Percentiles rank a stretch among this genome's conserved stretches.
Evolutionary conservation across 2,797 vertebrate genomes (phyloP).

Genomic region (Anguilla pacifica): DNA sequence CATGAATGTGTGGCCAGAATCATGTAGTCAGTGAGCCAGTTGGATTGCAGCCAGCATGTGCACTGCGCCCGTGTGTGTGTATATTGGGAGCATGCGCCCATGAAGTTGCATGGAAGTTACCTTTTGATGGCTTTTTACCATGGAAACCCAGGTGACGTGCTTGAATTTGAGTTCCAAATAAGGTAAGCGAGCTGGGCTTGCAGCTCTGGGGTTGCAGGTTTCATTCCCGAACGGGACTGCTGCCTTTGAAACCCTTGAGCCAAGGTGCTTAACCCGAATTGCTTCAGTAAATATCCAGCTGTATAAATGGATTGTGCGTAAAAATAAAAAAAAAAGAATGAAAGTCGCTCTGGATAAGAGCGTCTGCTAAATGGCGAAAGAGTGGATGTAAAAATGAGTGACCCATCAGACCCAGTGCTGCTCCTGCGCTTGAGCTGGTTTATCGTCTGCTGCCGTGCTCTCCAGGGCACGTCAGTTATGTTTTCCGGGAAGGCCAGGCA

Average conservation of each 20-base stretch:
- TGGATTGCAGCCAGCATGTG: neutral
- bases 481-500: slow-evolving; percentile 22
- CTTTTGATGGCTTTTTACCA: neutral
- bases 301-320: neutral
- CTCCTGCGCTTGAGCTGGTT: neutral
- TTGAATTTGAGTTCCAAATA: neutral
- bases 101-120: neutral
- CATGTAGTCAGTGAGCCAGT: neutral
- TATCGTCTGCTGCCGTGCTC: neutral
- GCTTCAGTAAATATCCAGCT: neutral
- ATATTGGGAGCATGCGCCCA: neutral
- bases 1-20: neutral
- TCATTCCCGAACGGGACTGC: neutral
- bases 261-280: neutral
- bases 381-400: neutral
- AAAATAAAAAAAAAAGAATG: neutral
- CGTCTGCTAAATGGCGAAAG: neutral
- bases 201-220: neutral
- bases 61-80: neutral
- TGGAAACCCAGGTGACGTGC: neutral
- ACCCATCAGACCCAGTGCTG: neutral
- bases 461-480: neutral
- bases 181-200: neutral
- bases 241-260: neutral
- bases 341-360: neutral